These are phyloP conservation scores for Acrocera orbiculus DNA, from an alignment of 2,888 invertebrate genomes.

Conservation along the genomic window DNA sequence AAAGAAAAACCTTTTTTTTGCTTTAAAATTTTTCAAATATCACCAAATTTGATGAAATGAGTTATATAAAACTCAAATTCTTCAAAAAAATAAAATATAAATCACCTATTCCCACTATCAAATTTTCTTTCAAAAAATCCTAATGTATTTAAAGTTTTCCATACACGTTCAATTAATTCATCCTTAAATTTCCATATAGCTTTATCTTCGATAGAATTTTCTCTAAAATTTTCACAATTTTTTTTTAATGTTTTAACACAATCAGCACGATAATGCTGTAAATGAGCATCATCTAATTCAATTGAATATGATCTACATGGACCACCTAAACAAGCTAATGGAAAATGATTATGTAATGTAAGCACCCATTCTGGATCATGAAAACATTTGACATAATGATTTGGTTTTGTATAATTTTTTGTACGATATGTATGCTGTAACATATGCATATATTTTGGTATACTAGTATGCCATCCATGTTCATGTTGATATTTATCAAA, in stretches of 20 bases:
- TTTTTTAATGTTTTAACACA: slow-evolving; percentile 78
- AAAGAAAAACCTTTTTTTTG: too few species aligned
- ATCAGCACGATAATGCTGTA: slow-evolving; percentile 88
- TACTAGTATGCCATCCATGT: slow-evolving; percentile 62
- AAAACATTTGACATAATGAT: slow-evolving; percentile 86
- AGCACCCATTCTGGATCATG: slow-evolving; percentile 80
- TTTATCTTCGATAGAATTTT: slow-evolving; percentile 65
- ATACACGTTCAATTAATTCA: slow-evolving; percentile 49
- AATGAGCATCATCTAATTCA: slow-evolving; percentile 63
- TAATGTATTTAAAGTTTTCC: slow-evolving; percentile 49
- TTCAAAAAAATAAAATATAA: too few species aligned
- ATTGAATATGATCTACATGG: slow-evolving; percentile 72
- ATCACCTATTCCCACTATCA: not conserved
- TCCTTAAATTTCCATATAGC: slow-evolving; percentile 80
- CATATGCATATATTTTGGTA: slow-evolving; percentile 84
- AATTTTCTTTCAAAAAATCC: slow-evolving; percentile 35
- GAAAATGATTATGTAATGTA: slow-evolving; percentile 84
- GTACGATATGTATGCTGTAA: slow-evolving; percentile 79
- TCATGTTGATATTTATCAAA: slow-evolving; percentile 68
- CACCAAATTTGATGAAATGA: too few species aligned
- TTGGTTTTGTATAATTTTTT: slow-evolving; percentile 80
- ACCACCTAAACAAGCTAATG: slow-evolving; percentile 70
- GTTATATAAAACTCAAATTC: too few species aligned
- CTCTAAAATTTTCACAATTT: slow-evolving; percentile 63
- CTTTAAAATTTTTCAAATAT: too few species aligned